These are phyloP conservation scores for Helicorthomorpha holstii DNA, from an alignment of 1,140 invertebrate genomes.

Conservation along the genomic window DNA sequence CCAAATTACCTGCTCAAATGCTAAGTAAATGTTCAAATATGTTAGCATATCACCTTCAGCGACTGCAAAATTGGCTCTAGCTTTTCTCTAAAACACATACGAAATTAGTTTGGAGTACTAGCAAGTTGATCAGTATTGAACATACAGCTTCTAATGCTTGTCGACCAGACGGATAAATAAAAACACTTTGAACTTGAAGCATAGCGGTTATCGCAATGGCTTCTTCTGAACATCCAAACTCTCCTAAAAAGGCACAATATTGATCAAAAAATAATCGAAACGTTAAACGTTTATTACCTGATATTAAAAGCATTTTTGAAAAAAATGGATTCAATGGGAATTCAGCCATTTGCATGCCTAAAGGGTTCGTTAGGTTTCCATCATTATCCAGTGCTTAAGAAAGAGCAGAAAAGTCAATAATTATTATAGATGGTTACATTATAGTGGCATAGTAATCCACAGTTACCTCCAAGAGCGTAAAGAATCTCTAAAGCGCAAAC, in stretches of 20 bases:
- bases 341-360: conserved; percentile 79
- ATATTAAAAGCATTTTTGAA: conserved; percentile 67
- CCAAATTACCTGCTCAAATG: conserved; percentile 39
- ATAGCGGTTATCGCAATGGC: conserved; percentile 72
- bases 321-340: conserved; percentile 75
- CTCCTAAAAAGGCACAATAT: conserved; percentile 28
- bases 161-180: conserved; percentile 49
- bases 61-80: conserved; percentile 32
- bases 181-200: conserved; percentile 82
- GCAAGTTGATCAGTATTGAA: neutral
- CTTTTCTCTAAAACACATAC: conserved; percentile 14
- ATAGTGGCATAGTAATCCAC: neutral
- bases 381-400: conserved; percentile 54
- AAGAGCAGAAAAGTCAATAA: neutral
- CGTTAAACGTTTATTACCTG: conserved; percentile 33
- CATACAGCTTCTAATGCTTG: conserved; percentile 24
- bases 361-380: conserved; percentile 58
- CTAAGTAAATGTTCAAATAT: conserved; percentile 73
- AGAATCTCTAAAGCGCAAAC: conserved; percentile 69
- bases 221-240: conserved; percentile 77
- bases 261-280: conserved; percentile 1
- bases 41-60: conserved; percentile 90
- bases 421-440: neutral
- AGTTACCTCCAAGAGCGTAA: conserved; percentile 52
- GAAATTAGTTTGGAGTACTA: conserved; percentile 3